phyloP scores from a whole-genome alignment of 1,140 invertebrate species.

The Brachionus rotundiformis region DNA sequence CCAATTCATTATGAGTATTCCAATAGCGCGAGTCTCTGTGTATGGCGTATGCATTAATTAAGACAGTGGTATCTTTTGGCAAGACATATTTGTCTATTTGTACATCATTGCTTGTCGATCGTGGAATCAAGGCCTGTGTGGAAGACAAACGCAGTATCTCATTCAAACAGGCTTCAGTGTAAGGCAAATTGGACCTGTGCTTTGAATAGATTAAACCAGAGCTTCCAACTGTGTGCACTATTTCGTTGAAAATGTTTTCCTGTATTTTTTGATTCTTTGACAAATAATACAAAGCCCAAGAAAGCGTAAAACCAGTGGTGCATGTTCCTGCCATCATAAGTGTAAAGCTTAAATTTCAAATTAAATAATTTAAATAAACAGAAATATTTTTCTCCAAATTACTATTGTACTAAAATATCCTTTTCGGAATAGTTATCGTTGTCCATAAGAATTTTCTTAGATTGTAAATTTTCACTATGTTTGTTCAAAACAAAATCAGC shows the following conservation, averaged over 20 bases:
- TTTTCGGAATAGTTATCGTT: constrained; percentile 33
- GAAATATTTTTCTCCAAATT: not conserved
- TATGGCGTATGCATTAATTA: constrained; percentile 34
- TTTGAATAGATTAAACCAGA: not conserved
- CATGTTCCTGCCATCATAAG: constrained; percentile 40
- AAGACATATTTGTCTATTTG: not conserved
- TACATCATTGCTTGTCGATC: not conserved
- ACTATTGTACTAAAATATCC: constrained; percentile 46
- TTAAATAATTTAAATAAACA: not conserved
- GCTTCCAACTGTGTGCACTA: not conserved
- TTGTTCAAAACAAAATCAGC: constrained; percentile 43
- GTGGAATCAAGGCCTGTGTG: constrained; percentile 38
- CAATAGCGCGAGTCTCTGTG: constrained; percentile 32
- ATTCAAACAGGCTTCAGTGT: constrained; percentile 44
- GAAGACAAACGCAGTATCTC: constrained; percentile 50
- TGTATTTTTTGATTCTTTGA: not conserved
- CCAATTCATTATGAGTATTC: not conserved
- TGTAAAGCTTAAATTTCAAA: not conserved
- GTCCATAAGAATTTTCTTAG: not conserved
- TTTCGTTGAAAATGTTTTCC: constrained; percentile 31
- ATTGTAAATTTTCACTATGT: not conserved
- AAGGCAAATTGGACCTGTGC: not conserved
- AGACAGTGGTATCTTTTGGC: constrained; percentile 15
- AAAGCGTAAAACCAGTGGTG: constrained; percentile 42
- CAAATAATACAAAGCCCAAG: constrained; percentile 43